A percentile compares a stretch with the other conserved stretches of the same genome.
These are phyloP conservation scores for Macaria notata DNA, from an alignment of 2,888 invertebrate genomes.

Conservation along the genomic window DNA sequence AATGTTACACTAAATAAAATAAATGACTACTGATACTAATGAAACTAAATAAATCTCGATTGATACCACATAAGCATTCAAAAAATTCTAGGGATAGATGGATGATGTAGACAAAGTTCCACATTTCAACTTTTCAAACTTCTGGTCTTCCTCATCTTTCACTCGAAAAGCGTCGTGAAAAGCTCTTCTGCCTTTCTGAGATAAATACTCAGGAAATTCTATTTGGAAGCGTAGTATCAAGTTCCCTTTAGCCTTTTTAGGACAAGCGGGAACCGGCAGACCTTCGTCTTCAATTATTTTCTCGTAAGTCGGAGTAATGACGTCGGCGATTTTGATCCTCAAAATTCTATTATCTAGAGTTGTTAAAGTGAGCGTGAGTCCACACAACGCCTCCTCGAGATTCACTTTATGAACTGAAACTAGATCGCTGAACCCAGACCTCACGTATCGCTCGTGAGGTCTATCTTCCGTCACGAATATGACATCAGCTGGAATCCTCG, in stretches of 20 bases:
- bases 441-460: slow-evolving; percentile 84
- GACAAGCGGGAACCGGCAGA: slow-evolving; percentile 84
- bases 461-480: slow-evolving; percentile 88
- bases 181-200: slow-evolving; percentile 64
- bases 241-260: slow-evolving; percentile 84
- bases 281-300: slow-evolving; percentile 89
- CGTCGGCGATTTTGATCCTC: slow-evolving; percentile 86
- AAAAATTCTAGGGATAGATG: slow-evolving; percentile 23
- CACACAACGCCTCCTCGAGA: slow-evolving; percentile 87
- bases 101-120: slow-evolving; percentile 56
- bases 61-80: too few relatives aligned
- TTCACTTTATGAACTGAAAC: slow-evolving; percentile 82
- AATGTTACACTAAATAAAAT: too few relatives aligned
- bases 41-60: too few relatives aligned
- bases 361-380: slow-evolving; percentile 84
- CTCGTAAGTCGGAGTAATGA: slow-evolving; percentile 86
- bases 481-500: slow-evolving; percentile 88
- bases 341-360: slow-evolving; percentile 88
- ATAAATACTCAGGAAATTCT: slow-evolving; percentile 66
- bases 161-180: slow-evolving; percentile 68
- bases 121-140: slow-evolving; percentile 61
- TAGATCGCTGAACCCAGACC: slow-evolving; percentile 85
- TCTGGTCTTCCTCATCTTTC: slow-evolving; percentile 59
- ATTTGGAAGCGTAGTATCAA: slow-evolving; percentile 86
- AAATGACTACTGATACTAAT: too few relatives aligned